phyloP scores from a whole-genome alignment of 2,888 invertebrate genomes.

The Limnephilus lunatus region DNA sequence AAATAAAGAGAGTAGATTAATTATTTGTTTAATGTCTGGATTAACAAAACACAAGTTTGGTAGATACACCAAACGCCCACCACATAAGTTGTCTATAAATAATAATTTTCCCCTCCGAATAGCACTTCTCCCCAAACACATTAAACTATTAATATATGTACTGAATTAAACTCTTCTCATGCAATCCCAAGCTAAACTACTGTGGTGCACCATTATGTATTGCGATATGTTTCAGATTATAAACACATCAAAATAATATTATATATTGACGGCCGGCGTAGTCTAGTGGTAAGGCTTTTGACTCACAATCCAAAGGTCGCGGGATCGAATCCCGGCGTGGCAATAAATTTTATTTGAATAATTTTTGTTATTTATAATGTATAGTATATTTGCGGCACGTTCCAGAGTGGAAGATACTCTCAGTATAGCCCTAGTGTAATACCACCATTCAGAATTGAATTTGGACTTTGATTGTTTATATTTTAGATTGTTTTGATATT shows the following conservation, averaged over 20 bases:
- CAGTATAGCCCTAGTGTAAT: too few relatives aligned
- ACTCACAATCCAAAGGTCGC: too few relatives aligned
- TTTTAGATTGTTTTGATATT: too few relatives aligned
- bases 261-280: too few relatives aligned
- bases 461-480: too few relatives aligned
- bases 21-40: background rate
- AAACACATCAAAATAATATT: background rate
- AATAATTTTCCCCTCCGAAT: background rate
- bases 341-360: too few relatives aligned
- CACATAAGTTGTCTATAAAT: background rate
- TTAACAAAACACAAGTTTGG: background rate
- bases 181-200: background rate
- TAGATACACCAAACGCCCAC: background rate
- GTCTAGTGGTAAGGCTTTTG: too few relatives aligned
- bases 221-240: background rate
- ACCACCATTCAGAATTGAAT: too few relatives aligned
- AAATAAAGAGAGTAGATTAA: background rate
- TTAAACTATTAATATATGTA: background rate
- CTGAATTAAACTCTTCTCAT: background rate
- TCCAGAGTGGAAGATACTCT: too few relatives aligned
- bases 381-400: too few relatives aligned
- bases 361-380: too few relatives aligned
- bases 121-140: background rate
- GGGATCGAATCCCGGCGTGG: too few relatives aligned
- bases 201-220: background rate